A percentile compares a stretch with the other conserved stretches of the same genome.
These are phyloP conservation scores for Oikopleura dioica DNA, from an alignment of 23 tunicate genomes.

Conservation along the genomic window DNA sequence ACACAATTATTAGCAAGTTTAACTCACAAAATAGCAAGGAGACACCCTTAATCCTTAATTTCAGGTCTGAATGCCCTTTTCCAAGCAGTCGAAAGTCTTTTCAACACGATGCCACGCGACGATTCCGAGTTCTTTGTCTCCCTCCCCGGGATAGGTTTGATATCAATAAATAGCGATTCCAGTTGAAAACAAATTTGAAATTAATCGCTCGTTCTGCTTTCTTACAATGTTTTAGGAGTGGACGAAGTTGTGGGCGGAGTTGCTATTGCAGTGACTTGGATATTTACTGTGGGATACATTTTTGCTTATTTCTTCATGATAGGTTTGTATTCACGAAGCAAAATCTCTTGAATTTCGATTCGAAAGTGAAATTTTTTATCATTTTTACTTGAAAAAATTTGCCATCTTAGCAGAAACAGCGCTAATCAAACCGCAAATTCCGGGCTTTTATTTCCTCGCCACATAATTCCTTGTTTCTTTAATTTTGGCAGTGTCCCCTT, in stretches of 20 bases:
- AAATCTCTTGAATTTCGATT: too few species aligned
- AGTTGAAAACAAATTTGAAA: neutral
- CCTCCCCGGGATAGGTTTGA: neutral
- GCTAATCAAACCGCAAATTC: too few species aligned
- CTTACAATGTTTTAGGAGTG: neutral
- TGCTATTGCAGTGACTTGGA: neutral
- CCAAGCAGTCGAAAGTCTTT: neutral
- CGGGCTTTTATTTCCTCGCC: too few species aligned
- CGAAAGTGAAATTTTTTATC: too few species aligned
- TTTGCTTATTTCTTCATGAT: constrained; percentile 9
- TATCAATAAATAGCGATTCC: neutral
- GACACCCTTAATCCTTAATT: too few species aligned
- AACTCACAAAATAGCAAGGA: too few species aligned
- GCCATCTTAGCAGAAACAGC: too few species aligned
- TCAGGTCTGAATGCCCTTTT: neutral
- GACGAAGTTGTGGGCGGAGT: neutral
- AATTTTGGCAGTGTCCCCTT: too few species aligned
- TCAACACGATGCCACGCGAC: neutral
- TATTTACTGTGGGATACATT: neutral
- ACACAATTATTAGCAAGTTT: too few species aligned
- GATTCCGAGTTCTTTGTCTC: neutral
- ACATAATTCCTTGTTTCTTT: too few species aligned
- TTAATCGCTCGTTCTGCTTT: neutral
- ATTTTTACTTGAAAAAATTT: too few species aligned
- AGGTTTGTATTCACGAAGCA: too few species aligned